phyloP scores from a whole-genome alignment of 2,797 vertebrate species.

The Botia kubotai region DNA sequence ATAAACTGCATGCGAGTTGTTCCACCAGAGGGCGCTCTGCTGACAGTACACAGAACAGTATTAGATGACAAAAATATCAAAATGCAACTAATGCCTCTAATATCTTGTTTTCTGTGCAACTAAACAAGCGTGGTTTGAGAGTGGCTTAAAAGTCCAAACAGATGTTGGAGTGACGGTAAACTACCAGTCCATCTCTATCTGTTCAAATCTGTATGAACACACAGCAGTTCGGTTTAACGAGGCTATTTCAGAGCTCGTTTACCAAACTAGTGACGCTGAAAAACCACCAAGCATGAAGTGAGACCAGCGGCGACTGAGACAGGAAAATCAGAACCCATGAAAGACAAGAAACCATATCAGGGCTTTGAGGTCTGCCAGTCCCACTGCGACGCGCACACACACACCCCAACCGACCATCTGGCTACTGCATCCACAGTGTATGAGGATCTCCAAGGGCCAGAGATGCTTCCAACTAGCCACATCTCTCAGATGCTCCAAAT shows the following conservation, averaged over 20 bases:
- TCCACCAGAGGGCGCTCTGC: not conserved
- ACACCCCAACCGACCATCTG: constrained; percentile 75
- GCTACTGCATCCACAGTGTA: constrained; percentile 75
- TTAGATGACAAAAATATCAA: not conserved
- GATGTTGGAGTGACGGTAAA: not conserved
- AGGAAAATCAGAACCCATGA: constrained; percentile 56
- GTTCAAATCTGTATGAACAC: not conserved
- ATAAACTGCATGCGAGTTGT: not conserved
- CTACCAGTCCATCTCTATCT: not conserved
- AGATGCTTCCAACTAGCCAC: constrained; percentile 25
- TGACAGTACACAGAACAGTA: not conserved
- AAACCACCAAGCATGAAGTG: constrained; percentile 52
- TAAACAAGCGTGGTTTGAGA: not conserved
- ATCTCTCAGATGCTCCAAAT: constrained; percentile 21
- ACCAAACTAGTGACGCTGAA: constrained; percentile 55
- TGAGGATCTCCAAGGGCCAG: constrained; percentile 64
- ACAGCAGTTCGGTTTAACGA: constrained; percentile 8
- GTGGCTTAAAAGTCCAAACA: not conserved
- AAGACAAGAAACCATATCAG: constrained; percentile 47
- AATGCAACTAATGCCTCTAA: not conserved
- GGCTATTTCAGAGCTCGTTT: constrained; percentile 44
- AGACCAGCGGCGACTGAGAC: constrained; percentile 58
- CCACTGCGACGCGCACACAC: constrained; percentile 39
- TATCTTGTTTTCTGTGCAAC: not conserved
- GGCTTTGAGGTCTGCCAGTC: constrained; percentile 41